phyloP scores from a whole-genome alignment of 2,888 invertebrate genomes.

The Falcaria lacertinaria region DNA sequence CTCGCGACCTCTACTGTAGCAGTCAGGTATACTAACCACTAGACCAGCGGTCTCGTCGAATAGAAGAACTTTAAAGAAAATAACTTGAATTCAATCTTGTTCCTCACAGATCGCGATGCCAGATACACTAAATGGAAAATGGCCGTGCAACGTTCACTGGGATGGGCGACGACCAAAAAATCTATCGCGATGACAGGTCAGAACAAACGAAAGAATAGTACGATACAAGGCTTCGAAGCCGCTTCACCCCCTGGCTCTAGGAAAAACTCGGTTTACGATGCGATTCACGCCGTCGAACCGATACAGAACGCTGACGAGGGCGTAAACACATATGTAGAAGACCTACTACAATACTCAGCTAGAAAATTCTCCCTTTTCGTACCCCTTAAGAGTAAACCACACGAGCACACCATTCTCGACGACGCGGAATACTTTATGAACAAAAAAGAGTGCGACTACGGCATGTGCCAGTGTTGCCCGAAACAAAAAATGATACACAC shows the following conservation, averaged over 20 bases:
- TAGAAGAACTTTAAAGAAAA: too few relatives aligned
- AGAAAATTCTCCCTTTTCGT: constrained; percentile 59
- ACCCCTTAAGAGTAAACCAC: constrained; percentile 34
- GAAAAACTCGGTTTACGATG: constrained; percentile 35
- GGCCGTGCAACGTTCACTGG: constrained; percentile 94
- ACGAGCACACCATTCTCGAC: constrained; percentile 61
- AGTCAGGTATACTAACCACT: too few relatives aligned
- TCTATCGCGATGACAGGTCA: constrained; percentile 89
- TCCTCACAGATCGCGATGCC: constrained; percentile 84
- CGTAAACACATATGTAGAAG: constrained; percentile 46
- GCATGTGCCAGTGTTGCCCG: constrained; percentile 60
- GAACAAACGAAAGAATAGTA: constrained; percentile 58
- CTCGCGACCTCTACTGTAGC: too few relatives aligned
- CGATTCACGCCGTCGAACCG: constrained; percentile 28
- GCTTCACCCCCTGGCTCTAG: constrained; percentile 34
- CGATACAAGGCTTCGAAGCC: constrained; percentile 38
- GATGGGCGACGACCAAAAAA: constrained; percentile 90
- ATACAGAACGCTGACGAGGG: constrained; percentile 31
- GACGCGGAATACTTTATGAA: constrained; percentile 60
- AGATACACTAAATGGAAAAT: constrained; percentile 96
- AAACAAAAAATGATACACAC: constrained; percentile 44
- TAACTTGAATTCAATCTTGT: not conserved
- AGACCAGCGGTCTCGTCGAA: too few relatives aligned
- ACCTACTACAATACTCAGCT: constrained; percentile 55
- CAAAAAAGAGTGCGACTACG: constrained; percentile 69